Evolutionary conservation across 2,888 invertebrate species (phyloP).

Genomic region (Athalia cordata): DNA sequence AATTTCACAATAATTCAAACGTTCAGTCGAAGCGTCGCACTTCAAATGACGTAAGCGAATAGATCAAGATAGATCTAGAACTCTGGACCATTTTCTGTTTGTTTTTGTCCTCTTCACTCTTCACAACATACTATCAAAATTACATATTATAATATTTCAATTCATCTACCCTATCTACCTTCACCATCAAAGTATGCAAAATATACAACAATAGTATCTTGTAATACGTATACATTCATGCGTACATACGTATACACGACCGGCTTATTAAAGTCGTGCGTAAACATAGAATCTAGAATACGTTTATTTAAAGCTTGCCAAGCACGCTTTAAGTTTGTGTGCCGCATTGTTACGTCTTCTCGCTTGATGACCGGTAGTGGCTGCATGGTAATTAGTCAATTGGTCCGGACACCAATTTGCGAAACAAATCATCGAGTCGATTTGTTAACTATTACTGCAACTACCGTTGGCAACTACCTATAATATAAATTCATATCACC

Average conservation of each 20-base stretch:
- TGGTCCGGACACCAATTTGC: conserved; percentile 34
- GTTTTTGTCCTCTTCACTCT: conserved; percentile 11
- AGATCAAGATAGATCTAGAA: conserved; percentile 30
- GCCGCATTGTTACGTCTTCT: conserved; percentile 25
- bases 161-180: background rate
- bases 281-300: conserved; percentile 44
- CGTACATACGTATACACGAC: background rate
- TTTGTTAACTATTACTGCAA: conserved; percentile 1
- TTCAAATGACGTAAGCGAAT: conserved; percentile 21
- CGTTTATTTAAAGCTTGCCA: conserved; percentile 42
- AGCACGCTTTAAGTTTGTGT: conserved; percentile 18
- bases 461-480: conserved; percentile 24
- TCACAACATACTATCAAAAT: background rate
- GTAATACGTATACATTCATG: background rate
- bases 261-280: conserved; percentile 38
- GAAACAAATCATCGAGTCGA: conserved; percentile 27
- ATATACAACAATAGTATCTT: background rate
- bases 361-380: conserved; percentile 24
- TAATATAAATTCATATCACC: background rate
- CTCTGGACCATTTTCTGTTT: conserved; percentile 26
- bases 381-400: conserved; percentile 30
- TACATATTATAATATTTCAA: conserved; percentile 7
- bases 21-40: background rate
- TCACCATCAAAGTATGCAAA: background rate
- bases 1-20: too few species aligned